Evolutionary conservation across 1,140 invertebrate genomes (phyloP), one percentile per base, ranked within the genome.

Genomic region (Diachasma alloeum): DNA sequence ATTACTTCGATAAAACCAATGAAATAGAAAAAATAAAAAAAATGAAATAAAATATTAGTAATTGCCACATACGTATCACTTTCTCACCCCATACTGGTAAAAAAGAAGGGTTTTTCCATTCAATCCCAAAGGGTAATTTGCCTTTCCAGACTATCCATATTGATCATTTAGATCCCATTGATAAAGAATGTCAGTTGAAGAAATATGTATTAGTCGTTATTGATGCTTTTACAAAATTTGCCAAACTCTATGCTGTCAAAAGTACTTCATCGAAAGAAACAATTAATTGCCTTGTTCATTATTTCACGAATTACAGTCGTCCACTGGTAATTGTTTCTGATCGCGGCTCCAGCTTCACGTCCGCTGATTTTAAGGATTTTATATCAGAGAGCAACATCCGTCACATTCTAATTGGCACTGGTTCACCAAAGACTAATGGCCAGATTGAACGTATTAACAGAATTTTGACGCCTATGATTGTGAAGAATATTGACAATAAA

Each of bases 131-230:
- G 22, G 22, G 53, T 22, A 59, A 59, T 59, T 59, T 80, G 8
- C 84, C 85, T 39, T 85, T 82, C 37, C 82, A 87, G 42, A 85
- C 85, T 3, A 4, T 85, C 24, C 81, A 85, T 72, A 77, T 80
- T 4, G 84, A 85, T 67, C 77, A 78, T 36, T 53, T 81, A 4
- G 80, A 82, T 17, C 81, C 81, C 39, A 81, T 80, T 39, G 72
- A 76, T 75, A 80, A 26, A 80, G 46, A 42, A 76, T 42, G 24
- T 22, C 75, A n/a, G 44, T 48, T 48, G 44, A 70, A 83, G 74
- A 44, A 84, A 71, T 74, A 83, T 56, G 59, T 81, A 13, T 78
- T 89, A 26, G 84, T 86, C 0, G 75, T 83, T 0, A 75, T 88
- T 8, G 87, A 89, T 70, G 82, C 85, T 0, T 89, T 81, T 74